These are phyloP conservation scores for Linurgus olivaceus DNA, from an alignment of 2,797 vertebrate species.

Conservation along the genomic window DNA sequence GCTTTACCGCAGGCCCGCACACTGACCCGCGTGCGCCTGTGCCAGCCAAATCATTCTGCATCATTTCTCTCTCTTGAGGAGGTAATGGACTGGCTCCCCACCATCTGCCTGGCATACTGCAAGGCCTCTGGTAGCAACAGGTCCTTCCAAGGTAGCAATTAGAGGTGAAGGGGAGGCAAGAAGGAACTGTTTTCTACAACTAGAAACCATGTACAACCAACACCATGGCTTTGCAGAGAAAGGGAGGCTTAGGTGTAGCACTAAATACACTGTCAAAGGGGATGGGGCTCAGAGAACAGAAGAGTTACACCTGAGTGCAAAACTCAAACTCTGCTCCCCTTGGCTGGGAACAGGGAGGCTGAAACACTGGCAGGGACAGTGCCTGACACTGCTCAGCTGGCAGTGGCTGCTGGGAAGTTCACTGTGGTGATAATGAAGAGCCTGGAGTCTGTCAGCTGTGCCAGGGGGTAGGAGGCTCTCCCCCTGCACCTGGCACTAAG, in stretches of 20 bases:
- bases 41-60: constrained; percentile 61
- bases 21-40: not conserved
- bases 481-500: not conserved
- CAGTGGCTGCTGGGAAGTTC: not conserved
- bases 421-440: not conserved
- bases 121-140: constrained; percentile 29
- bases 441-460: not conserved
- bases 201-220: not conserved
- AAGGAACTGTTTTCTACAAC: not conserved
- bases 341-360: not conserved
- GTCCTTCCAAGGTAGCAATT: constrained; percentile 14
- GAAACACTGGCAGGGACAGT: not conserved
- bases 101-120: constrained; percentile 46
- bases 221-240: not conserved
- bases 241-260: not conserved
- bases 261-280: not conserved
- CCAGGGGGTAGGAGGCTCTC: not conserved
- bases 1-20: not conserved
- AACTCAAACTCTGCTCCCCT: not conserved
- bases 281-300: not conserved
- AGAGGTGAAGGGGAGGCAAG: not conserved
- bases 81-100: constrained; percentile 47
- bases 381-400: not conserved
- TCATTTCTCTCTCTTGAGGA: constrained; percentile 23
- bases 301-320: not conserved